These are phyloP conservation scores for Cryptocephalus moraei DNA, from an alignment of 2,888 invertebrate genomes.

Conservation along the genomic window DNA sequence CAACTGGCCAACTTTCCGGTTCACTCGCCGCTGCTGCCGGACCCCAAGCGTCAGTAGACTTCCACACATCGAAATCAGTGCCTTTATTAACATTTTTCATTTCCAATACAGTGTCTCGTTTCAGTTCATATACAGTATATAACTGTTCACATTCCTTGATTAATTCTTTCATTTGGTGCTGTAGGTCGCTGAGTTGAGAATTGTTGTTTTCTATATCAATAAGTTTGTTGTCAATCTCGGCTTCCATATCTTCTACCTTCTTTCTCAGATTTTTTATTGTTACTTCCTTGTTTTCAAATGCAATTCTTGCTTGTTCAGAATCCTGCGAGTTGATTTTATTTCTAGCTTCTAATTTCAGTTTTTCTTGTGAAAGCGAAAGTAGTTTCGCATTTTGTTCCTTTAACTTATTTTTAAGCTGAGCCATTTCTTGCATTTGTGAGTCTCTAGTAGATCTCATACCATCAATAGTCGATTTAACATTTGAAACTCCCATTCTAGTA, in stretches of 20 bases:
- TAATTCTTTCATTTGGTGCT: constrained; percentile 54
- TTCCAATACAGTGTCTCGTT: constrained; percentile 40
- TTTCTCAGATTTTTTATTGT: constrained; percentile 48
- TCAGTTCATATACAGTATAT: constrained; percentile 59
- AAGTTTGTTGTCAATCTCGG: constrained; percentile 69
- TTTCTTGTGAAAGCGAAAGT: constrained; percentile 72
- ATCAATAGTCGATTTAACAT: constrained; percentile 91
- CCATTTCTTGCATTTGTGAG: constrained; percentile 78
- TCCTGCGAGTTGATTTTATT: constrained; percentile 44
- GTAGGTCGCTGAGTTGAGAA: constrained; percentile 62
- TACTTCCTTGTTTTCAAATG: constrained; percentile 57
- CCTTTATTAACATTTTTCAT: constrained; percentile 35
- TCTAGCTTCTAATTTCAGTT: constrained; percentile 68
- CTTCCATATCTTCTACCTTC: constrained; percentile 65
- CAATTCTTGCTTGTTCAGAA: constrained; percentile 47
- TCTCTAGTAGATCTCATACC: constrained; percentile 91
- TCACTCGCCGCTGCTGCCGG: constrained; percentile 37
- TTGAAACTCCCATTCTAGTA: constrained; percentile 74
- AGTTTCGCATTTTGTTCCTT: constrained; percentile 79
- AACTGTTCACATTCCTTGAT: constrained; percentile 58
- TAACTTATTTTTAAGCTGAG: constrained; percentile 66
- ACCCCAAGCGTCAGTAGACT: constrained; percentile 42
- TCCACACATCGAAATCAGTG: constrained; percentile 48
- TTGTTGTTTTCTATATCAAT: constrained; percentile 75
- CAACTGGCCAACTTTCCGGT: constrained; percentile 46